A percentile compares a stretch with the other conserved stretches of the same genome.
Evolutionary conservation across 2,113 vertebrate species (phyloP).

Genomic region (Gnathonemus echidnorhynchus): DNA sequence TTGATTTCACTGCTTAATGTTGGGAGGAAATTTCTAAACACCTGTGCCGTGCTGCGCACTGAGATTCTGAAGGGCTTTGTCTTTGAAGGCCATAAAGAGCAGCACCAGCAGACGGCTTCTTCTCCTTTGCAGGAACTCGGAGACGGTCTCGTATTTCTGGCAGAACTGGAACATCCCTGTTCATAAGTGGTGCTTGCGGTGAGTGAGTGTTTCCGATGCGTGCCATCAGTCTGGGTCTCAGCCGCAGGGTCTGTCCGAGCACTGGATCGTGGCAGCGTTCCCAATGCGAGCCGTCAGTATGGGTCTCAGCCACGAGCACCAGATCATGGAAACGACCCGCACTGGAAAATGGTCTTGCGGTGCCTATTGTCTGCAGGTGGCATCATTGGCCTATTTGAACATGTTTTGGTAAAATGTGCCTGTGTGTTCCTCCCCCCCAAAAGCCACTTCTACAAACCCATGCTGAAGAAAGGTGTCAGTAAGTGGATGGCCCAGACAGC

Average conservation of each 20-base stretch:
- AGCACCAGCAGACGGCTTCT: background rate
- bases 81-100: background rate
- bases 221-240: background rate
- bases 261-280: background rate
- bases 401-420: background rate
- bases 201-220: conserved; percentile 21
- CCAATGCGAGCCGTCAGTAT: background rate
- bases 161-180: conserved; percentile 92
- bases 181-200: conserved; percentile 88
- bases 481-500: conserved; percentile 61
- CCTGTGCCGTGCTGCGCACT: background rate
- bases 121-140: conserved; percentile 70
- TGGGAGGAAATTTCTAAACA: background rate
- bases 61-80: background rate
- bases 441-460: conserved; percentile 86
- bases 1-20: background rate
- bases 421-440: background rate
- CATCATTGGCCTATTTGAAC: background rate
- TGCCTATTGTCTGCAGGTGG: background rate
- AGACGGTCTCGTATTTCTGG: conserved; percentile 83
- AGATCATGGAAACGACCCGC: background rate
- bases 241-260: background rate
- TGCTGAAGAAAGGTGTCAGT: conserved; percentile 65
- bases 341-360: background rate
- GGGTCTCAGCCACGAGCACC: background rate